A percentile compares a stretch with the other conserved stretches of the same genome.
These are phyloP conservation scores for Hesperophylax magnus DNA, from an alignment of 1,140 invertebrate species.

Conservation along the genomic window DNA sequence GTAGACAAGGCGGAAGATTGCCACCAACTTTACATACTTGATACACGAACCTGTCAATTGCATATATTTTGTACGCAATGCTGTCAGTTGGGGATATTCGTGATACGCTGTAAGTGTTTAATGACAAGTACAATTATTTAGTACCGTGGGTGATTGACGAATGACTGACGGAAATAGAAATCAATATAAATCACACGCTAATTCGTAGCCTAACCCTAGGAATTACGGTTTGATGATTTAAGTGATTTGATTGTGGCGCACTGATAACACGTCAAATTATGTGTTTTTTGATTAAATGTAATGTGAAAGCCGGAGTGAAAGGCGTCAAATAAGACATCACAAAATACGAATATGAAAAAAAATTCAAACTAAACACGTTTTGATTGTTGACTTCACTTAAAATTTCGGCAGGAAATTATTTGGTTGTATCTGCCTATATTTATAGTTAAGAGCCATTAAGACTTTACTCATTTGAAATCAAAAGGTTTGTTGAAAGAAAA, in stretches of 20 bases:
- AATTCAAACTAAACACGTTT: too few relatives aligned
- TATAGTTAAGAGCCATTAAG: too few relatives aligned
- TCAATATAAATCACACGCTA: slow-evolving; percentile 33
- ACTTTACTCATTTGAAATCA: too few relatives aligned
- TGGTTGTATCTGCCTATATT: too few relatives aligned
- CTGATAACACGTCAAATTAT: neutral
- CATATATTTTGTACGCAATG: neutral
- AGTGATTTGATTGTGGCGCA: slow-evolving; percentile 4
- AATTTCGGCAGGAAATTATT: too few relatives aligned
- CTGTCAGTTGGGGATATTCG: slow-evolving; percentile 30
- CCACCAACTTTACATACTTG: slow-evolving; percentile 9
- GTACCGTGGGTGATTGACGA: slow-evolving; percentile 26
- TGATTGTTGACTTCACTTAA: too few relatives aligned
- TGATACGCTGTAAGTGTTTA: slow-evolving; percentile 40
- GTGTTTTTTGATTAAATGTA: neutral
- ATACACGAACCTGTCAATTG: neutral
- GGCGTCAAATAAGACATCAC: too few relatives aligned
- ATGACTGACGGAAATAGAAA: slow-evolving; percentile 22
- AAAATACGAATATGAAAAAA: too few relatives aligned
- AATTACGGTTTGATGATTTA: slow-evolving; percentile 1
- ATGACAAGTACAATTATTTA: slow-evolving; percentile 43
- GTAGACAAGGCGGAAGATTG: slow-evolving; percentile 14
- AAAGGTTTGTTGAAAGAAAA: too few relatives aligned
- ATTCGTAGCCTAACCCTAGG: slow-evolving; percentile 1
- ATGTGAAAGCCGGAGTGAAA: too few relatives aligned